These are phyloP conservation scores for Nannoperca australis DNA, from an alignment of 2,797 vertebrate genomes.

Conservation along the genomic window DNA sequence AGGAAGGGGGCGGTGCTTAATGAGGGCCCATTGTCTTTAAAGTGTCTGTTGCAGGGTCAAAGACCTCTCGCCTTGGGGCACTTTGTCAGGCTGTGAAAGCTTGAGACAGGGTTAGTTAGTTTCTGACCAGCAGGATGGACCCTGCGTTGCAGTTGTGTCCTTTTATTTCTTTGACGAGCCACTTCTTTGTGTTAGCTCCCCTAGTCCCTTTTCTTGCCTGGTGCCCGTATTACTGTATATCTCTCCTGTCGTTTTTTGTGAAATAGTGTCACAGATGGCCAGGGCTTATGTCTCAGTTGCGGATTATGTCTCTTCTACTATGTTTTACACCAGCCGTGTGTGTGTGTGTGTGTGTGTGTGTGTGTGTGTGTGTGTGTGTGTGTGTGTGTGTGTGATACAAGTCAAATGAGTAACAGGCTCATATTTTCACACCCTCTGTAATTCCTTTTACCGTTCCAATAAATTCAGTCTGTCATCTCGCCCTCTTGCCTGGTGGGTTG, in stretches of 20 bases:
- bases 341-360: background rate
- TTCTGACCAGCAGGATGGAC: conserved; percentile 1
- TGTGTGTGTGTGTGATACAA: background rate
- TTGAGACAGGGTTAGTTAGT: background rate
- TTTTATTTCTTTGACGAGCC: background rate
- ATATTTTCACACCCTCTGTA: conserved; percentile 69
- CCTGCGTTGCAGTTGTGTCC: background rate
- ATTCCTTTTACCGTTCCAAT: conserved; percentile 70
- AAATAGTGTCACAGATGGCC: conserved; percentile 42
- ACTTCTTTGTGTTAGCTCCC: background rate
- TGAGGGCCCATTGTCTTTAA: conserved; percentile 75
- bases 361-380: background rate
- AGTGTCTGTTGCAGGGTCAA: conserved; percentile 62
- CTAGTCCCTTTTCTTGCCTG: background rate
- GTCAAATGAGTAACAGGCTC: conserved; percentile 23
- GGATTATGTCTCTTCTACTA: conserved; percentile 32
- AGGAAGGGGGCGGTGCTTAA: conserved; percentile 51
- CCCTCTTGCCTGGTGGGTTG: conserved; percentile 42
- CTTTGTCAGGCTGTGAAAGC: background rate
- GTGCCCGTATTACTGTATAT: background rate
- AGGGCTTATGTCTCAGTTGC: conserved; percentile 11
- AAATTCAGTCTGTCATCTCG: conserved; percentile 68
- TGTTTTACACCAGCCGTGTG: conserved; percentile 30
- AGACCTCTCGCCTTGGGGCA: conserved; percentile 53
- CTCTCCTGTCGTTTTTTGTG: conserved; percentile 9